phyloP scores from a whole-genome alignment of 2,113 vertebrate genomes.

The Microcebus jonahi region DNA sequence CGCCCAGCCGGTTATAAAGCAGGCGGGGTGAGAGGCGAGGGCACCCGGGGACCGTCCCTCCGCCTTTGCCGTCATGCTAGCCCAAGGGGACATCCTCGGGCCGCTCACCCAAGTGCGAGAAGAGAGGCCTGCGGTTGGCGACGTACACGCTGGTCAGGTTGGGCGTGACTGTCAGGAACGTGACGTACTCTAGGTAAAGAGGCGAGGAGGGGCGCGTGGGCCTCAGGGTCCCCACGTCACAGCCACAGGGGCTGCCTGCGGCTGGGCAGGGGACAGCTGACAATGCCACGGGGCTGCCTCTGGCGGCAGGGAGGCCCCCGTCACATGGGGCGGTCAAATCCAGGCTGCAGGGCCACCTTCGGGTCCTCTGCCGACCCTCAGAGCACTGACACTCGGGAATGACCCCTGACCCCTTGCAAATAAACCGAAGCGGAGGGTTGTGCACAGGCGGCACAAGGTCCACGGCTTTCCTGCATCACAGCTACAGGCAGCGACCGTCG shows the following conservation, averaged over 20 bases:
- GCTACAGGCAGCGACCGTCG: rapidly evolving
- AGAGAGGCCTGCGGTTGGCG: conserved; percentile 91
- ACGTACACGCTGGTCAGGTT: conserved; percentile 88
- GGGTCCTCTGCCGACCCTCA: background rate
- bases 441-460: too few species aligned
- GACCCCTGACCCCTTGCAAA: background rate
- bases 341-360: background rate
- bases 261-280: background rate
- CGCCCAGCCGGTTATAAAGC: background rate
- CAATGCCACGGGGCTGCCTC: background rate
- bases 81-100: background rate
- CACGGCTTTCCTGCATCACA: too few species aligned
- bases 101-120: conserved; percentile 95
- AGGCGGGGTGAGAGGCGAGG: background rate
- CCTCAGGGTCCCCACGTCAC: background rate
- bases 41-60: background rate
- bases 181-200: conserved; percentile 89
- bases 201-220: background rate
- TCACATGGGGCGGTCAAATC: rapidly evolving
- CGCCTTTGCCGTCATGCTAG: rapidly evolving
- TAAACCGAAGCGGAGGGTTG: background rate
- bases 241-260: background rate
- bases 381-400: background rate
- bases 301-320: rapidly evolving
- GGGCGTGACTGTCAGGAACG: conserved; percentile 90